A percentile compares a stretch with the other conserved stretches of the same genome.
phyloP scores from a whole-genome alignment of 2,888 invertebrate genomes.

The Leucoptera coffeella region DNA sequence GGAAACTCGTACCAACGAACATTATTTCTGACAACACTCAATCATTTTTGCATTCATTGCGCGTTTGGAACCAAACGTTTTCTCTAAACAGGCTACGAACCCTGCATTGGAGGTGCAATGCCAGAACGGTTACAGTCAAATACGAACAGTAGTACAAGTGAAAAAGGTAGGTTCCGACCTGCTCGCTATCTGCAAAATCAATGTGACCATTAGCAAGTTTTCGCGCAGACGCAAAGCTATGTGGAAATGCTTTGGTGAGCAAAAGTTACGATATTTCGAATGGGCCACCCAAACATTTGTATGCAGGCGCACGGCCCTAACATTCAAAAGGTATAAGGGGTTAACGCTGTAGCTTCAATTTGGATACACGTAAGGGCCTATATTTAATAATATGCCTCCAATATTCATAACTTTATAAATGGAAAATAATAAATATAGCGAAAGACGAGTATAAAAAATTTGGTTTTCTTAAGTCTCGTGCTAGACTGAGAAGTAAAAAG shows the following conservation, averaged over 20 bases:
- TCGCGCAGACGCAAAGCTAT: constrained; percentile 48
- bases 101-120: neutral
- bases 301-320: no score
- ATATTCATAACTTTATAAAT: no score
- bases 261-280: constrained; percentile 12
- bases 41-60: constrained; percentile 1
- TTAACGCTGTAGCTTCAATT: no score
- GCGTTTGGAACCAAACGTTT: neutral
- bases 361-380: no score
- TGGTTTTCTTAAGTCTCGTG: no score
- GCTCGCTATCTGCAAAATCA: constrained; percentile 54
- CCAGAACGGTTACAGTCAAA: neutral
- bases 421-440: no score
- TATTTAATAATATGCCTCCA: no score
- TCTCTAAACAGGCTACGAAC: neutral
- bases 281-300: constrained; percentile 3
- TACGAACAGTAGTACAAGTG: constrained; percentile 14
- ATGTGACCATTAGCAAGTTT: constrained; percentile 51
- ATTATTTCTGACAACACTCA: neutral
- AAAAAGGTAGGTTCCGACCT: constrained; percentile 42
- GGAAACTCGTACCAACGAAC: neutral
- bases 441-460: no score
- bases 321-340: no score
- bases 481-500: no score
- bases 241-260: constrained; percentile 31